Evolutionary conservation across 92 coral and sea anemone genomes (phyloP).

Genomic region (Epizoanthus ramosus): DNA sequence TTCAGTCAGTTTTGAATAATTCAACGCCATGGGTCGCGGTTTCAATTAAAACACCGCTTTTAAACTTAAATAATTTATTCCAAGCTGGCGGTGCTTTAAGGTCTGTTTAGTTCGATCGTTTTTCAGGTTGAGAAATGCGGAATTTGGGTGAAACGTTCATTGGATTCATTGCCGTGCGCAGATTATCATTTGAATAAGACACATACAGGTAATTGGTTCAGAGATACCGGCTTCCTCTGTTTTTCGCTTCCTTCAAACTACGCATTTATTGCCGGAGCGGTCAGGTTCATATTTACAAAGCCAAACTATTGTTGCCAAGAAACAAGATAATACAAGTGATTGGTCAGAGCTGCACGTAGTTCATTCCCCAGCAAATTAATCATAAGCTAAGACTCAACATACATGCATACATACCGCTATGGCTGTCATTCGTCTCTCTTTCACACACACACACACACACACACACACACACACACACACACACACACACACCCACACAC

Average conservation of each 20-base stretch:
- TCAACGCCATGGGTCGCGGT: conserved; percentile 23
- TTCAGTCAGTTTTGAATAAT: conserved; percentile 21
- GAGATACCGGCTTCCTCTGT: neutral
- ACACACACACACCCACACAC: neutral
- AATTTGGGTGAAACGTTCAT: neutral
- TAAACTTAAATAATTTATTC: conserved; percentile 29
- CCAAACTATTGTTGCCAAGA: conserved; percentile 30
- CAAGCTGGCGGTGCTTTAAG: conserved; percentile 9
- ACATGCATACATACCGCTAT: neutral
- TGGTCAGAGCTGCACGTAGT: neutral
- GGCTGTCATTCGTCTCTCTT: neutral
- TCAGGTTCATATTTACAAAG: conserved; percentile 9
- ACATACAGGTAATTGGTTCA: neutral
- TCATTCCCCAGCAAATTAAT: neutral
- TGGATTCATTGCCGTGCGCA: neutral
- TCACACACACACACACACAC: neutral
- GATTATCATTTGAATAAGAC: neutral
- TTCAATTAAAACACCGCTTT: conserved; percentile 43
- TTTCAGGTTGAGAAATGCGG: neutral
- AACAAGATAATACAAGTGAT: conserved; percentile 1
- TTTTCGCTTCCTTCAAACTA: neutral
- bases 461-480: neutral
- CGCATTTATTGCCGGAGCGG: conserved; percentile 18
- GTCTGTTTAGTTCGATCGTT: conserved; percentile 16
- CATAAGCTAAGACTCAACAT: neutral